Evolutionary conservation across 2,113 vertebrate species (phyloP), one percentile per base, ranked within the genome.

Genomic region (Reinhardtius hippoglossoides): DNA sequence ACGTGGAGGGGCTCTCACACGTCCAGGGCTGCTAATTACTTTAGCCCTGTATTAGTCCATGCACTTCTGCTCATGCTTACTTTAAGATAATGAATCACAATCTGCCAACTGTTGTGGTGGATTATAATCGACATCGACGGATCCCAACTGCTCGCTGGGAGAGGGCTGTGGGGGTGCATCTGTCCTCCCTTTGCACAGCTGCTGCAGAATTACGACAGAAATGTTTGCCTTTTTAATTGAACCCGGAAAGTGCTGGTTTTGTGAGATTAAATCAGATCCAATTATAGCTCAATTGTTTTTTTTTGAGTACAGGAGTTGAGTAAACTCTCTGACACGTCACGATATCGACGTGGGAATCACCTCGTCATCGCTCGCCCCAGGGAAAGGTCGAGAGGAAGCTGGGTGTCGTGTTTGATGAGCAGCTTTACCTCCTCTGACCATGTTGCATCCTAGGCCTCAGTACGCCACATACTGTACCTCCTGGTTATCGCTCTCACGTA

Each of bases 191-290:
- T 84, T 76, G 78, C 83, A 76, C 81, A 84, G 85, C 83, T 86
- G 85, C 70, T 24, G 56, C 21, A 64, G 58, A 64, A 40, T 2
- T 50, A 74, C 21, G 61, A 83, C 65, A 62, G 24, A 69, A 21
- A 9, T 81, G 83, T 86, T 90, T 84, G 80, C 61, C 67, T 82
- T 91, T 74, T 66, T 59, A 81, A 87, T 84, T 80, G 68, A 77
- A 66, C 70, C 70, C 31, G 55, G 71, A 76, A 76, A 16, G 27
- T 8, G 26, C 35, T 4, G 14, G 46, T 70, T 87, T 78, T 82
- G 73, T 12, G 0, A 67, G 56, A 81, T 76, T 76, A 56, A 79
- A 76, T 50, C 46, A 18, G 7, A 63, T 76, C 50, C 71, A 74
- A 88, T 67, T 57, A 65, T 42, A 71, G 37, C 50, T 44, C 18